Base-by-base conservation (phyloP, 2,888 invertebrate genomes). In the Drosophila aldrichi region DNA sequence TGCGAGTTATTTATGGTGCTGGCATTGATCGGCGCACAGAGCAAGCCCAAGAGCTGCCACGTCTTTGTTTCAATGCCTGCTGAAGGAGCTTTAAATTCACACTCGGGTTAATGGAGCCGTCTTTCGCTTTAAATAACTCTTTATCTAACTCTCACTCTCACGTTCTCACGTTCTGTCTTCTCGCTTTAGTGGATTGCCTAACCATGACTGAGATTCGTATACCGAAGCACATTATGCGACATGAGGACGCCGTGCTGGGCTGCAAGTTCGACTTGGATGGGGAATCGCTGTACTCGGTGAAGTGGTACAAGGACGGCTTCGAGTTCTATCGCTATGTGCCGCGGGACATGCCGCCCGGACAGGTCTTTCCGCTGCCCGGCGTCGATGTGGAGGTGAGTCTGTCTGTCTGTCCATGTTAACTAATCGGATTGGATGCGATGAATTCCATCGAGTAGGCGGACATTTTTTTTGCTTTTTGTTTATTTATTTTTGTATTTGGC, bases 291-390 rank as follows among this genome's bases (percentile, higher is more conserved):
- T 97, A 97, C 93, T 97, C 97, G 38, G 97, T 97, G 88, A 97
- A 97, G 94, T 97, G 97, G 97, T 97, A 97, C 94, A 97, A 97
- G 92, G 97, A 97, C 92, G 97, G 97, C 79, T 95, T 96, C 92
- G 97, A 97, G 93, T 97, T 97, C 94, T 97, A 96, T 94, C 94
- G 97, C 74, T 97, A 96, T 93, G 96, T 97, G 80, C 97, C 97
- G 22, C 94, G 96, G 60, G 97, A 97, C 92, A 94, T 94, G 90
- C 97, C 97, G 68, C 96, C 96, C 2, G 95, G 96, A 44, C 96
- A 96, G 93, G 95, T 96, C 88, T 97, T 97, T 92, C 94, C 95
- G 59, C 93, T 97, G 81, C 96, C 96, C 0, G 97, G 97, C 79
- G 96, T 97, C 67, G 95, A 95, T 87, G 97, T 97, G 43, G 96